phyloP scores from a whole-genome alignment of 2,797 vertebrate species.

The Siniperca scherzeri region DNA sequence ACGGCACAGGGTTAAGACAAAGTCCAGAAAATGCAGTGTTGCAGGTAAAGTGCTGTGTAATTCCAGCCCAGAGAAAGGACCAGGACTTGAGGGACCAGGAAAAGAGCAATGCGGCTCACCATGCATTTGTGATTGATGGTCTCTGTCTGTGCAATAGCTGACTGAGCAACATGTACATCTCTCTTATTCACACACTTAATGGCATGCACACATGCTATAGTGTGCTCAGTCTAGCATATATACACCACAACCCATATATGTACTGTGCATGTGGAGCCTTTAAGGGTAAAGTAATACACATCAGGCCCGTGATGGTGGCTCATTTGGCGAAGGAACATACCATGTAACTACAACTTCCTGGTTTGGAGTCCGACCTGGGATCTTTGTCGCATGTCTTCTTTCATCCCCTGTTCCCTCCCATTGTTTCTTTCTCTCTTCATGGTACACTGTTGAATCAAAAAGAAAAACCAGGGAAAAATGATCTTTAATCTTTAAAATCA shows the following conservation, averaged over 20 bases:
- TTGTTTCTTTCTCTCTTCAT: slow-evolving; percentile 19
- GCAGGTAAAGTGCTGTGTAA: slow-evolving; percentile 81
- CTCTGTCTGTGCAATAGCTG: slow-evolving; percentile 83
- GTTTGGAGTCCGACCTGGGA: slow-evolving; percentile 34
- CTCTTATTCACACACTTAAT: slow-evolving; percentile 77
- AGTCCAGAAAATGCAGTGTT: slow-evolving; percentile 73
- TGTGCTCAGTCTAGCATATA: slow-evolving; percentile 40
- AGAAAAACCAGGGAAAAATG: slow-evolving; percentile 24
- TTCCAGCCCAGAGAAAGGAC: slow-evolving; percentile 69
- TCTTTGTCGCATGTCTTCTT: slow-evolving; percentile 38
- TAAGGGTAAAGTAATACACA: slow-evolving; percentile 27
- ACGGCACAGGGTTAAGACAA: slow-evolving; percentile 48
- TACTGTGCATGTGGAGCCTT: slow-evolving; percentile 19
- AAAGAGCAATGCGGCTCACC: slow-evolving; percentile 73
- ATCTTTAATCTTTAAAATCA: slow-evolving; percentile 32
- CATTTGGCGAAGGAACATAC: slow-evolving; percentile 47
- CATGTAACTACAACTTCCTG: slow-evolving; percentile 34
- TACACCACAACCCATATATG: slow-evolving; percentile 18
- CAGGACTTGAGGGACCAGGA: slow-evolving; percentile 70
- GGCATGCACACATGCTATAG: slow-evolving; percentile 58
- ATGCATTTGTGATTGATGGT: slow-evolving; percentile 83
- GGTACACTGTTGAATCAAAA: slow-evolving; percentile 50
- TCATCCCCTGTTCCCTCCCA: slow-evolving; percentile 24
- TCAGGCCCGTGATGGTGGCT: slow-evolving; percentile 7
- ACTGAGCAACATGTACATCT: slow-evolving; percentile 84